Evolutionary conservation across 1,140 invertebrate genomes (phyloP).

Genomic region (Brachionus rubens): DNA sequence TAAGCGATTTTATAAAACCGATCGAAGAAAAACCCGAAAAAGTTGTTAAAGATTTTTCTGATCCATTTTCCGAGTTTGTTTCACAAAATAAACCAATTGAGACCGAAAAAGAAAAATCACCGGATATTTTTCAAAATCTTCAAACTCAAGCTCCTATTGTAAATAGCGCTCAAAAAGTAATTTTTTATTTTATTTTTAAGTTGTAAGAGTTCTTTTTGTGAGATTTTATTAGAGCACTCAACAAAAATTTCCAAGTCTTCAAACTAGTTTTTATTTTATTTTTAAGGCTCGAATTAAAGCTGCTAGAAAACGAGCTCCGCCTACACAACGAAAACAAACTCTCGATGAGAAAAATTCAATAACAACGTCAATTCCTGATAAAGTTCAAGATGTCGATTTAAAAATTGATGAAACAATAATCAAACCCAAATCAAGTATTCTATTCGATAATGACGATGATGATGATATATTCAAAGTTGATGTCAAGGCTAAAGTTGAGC

Average conservation of each 20-base stretch:
- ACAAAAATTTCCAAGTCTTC: no score
- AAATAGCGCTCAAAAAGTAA: constrained; percentile 10
- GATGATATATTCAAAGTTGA: constrained; percentile 26
- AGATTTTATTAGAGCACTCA: no score
- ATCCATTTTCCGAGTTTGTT: background rate
- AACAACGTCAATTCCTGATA: background rate
- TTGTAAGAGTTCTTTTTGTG: background rate
- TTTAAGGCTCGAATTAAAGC: constrained; percentile 33
- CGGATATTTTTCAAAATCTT: background rate
- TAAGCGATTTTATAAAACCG: constrained; percentile 61
- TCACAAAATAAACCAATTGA: background rate
- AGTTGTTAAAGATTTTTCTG: background rate
- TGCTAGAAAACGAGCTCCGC: constrained; percentile 14
- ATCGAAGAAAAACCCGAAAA: constrained; percentile 50
- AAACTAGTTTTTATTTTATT: no score
- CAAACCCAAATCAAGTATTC: background rate
- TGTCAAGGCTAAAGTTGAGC: background rate
- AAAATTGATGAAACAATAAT: background rate
- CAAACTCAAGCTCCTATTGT: background rate
- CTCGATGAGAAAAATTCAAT: background rate
- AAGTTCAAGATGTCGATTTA: background rate
- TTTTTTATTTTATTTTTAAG: background rate
- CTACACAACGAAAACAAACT: background rate
- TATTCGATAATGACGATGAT: constrained; percentile 23
- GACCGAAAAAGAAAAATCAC: background rate